phyloP scores from a whole-genome alignment of 2,888 invertebrate genomes.

The Drosophila ustulata region DNA sequence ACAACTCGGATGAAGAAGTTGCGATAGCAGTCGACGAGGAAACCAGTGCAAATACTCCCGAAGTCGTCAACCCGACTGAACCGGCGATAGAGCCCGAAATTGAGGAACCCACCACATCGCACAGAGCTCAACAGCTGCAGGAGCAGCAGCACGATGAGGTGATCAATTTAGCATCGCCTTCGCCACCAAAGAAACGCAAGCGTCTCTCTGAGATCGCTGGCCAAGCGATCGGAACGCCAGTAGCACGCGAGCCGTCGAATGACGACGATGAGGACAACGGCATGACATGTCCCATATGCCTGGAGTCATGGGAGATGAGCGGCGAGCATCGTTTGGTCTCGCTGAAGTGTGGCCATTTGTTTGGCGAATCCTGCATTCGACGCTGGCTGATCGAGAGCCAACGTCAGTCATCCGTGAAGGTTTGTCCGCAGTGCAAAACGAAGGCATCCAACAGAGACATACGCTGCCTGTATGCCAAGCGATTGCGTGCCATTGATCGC shows the following conservation, averaged over 20 bases:
- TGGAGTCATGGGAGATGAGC: slow-evolving; percentile 94
- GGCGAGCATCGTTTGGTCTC: slow-evolving; percentile 95
- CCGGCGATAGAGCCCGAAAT: not conserved
- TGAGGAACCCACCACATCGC: slow-evolving; percentile 28
- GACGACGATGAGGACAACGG: slow-evolving; percentile 88
- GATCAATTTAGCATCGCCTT: slow-evolving; percentile 60
- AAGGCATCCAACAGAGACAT: slow-evolving; percentile 90
- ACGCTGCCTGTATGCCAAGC: slow-evolving; percentile 92
- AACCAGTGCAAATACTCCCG: not conserved
- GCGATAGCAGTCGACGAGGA: slow-evolving; percentile 1
- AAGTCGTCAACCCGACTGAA: not conserved
- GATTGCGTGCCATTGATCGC: slow-evolving; percentile 91
- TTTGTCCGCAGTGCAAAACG: slow-evolving; percentile 95
- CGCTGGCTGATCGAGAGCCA: slow-evolving; percentile 84
- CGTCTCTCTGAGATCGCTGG: slow-evolving; percentile 56
- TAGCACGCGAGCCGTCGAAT: slow-evolving; percentile 83
- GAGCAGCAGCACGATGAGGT: slow-evolving; percentile 4
- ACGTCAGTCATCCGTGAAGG: slow-evolving; percentile 84
- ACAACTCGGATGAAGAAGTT: not conserved
- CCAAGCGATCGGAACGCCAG: slow-evolving; percentile 48
- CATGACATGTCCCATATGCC: slow-evolving; percentile 93
- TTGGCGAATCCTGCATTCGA: slow-evolving; percentile 90
- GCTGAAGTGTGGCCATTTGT: slow-evolving; percentile 96
- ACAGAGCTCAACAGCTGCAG: slow-evolving; percentile 15
- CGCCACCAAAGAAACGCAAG: slow-evolving; percentile 82